Base-by-base conservation (phyloP, 2,113 vertebrate genomes). In the Rynchops niger region DNA sequence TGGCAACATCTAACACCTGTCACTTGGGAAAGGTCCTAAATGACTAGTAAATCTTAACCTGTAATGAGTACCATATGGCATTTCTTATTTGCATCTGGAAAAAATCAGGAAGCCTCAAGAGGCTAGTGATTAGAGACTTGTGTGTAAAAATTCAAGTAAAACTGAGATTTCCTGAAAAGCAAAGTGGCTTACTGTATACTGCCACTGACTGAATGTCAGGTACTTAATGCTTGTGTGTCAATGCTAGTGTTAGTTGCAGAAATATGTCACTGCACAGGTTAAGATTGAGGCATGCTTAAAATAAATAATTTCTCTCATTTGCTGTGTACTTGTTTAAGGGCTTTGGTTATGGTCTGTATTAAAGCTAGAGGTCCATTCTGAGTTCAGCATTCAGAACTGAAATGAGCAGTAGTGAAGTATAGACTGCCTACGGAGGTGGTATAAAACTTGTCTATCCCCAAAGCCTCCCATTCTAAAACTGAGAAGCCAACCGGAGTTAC, bases 61-160 rank as follows among this genome's bases (percentile, higher is more conserved):
- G 78, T 97, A 97, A 97, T 95, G 89, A 94, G 72, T 91, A 79
- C 96, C 97, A 96, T 83, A 93, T 97, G 97, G 90, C 59, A 59
- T 34, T 94, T 73, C 63, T 92, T 95, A 93, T 77, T 96, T 95
- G 91, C 97, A 97, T 97, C 97, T 98, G 97, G 96, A 96, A 98
- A 79, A 97, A 96, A 97, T 98, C 88, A 97, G 89, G 77, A 87
- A 95, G 92, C 69, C 97, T 94, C 92, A 66, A 86, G 97, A 96
- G 97, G 72, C 72, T 92, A 34, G 84, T 88, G 93, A 90, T 97
- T 96, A 96, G 95, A 94, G 95, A 63, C 76, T 80, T 63, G 50
- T 94, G 88, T 93, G 90, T 96, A 94, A 96, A 56, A 96, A 96
- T 86, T 95, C 83, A 91, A 95, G 81, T 95, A 96, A 93, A 94